These are phyloP conservation scores for Dallia pectoralis DNA, from an alignment of 2,797 vertebrate species.

Conservation along the genomic window DNA sequence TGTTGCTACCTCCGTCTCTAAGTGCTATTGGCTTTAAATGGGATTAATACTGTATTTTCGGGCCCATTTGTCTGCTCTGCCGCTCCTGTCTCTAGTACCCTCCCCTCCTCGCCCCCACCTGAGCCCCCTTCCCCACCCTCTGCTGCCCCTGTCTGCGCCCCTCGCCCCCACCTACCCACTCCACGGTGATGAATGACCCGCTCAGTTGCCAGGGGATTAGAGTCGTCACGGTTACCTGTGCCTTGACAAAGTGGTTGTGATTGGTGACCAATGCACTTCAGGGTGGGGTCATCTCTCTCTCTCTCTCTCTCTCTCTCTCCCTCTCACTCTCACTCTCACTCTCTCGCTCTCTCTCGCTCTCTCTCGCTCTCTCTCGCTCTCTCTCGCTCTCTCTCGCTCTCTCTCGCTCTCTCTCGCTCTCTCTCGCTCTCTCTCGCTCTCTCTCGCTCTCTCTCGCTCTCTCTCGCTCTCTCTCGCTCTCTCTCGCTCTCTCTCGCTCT, in stretches of 20 bases:
- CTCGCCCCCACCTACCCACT: conserved; percentile 44
- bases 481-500: conserved; percentile 34
- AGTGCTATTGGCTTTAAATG: conserved; percentile 77
- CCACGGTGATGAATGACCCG: conserved; percentile 71
- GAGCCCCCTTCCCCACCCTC: conserved; percentile 14
- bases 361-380: too few relatives aligned
- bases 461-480: too few relatives aligned
- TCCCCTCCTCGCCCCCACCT: conserved; percentile 22
- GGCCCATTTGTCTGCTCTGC: conserved; percentile 76
- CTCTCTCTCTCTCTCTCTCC: conserved; percentile 33
- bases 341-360: not conserved
- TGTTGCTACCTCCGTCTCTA: conserved; percentile 55
- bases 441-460: conserved; percentile 1
- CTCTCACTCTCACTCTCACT: conserved; percentile 22
- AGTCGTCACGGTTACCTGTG: conserved; percentile 78
- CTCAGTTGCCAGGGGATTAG: conserved; percentile 72
- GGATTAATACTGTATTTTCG: conserved; percentile 81
- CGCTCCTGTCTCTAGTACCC: conserved; percentile 70
- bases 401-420: too few relatives aligned
- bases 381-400: too few relatives aligned
- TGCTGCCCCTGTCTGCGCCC: conserved; percentile 25
- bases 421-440: conserved; percentile 40
- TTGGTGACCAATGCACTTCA: conserved; percentile 70
- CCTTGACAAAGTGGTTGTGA: conserved; percentile 78
- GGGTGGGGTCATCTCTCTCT: conserved; percentile 50